phyloP scores from a whole-genome alignment of 2,888 invertebrate genomes.

The Ypsolopha sequella region DNA sequence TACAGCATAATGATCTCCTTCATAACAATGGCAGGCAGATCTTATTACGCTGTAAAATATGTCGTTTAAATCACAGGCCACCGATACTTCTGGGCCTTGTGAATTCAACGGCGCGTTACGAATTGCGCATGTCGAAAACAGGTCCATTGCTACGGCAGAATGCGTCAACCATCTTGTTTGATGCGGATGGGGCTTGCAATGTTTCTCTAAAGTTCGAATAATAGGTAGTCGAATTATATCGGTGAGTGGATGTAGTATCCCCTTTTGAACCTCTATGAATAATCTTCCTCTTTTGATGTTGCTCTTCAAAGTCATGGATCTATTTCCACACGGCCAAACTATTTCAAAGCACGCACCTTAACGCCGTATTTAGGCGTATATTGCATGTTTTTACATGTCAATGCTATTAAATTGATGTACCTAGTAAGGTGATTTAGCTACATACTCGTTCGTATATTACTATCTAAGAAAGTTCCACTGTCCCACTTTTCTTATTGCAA shows the following conservation, averaged over 20 bases:
- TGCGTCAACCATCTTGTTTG: conserved; percentile 40
- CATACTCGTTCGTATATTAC: too few species aligned
- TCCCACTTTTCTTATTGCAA: too few species aligned
- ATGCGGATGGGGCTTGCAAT: conserved; percentile 31
- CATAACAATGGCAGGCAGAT: too few species aligned
- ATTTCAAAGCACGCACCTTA: background rate
- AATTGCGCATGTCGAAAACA: conserved; percentile 39
- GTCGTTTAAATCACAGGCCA: too few species aligned
- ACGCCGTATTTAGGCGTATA: too few species aligned
- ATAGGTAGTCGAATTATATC: conserved; percentile 23
- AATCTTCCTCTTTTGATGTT: background rate
- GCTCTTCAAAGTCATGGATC: background rate
- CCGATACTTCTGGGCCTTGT: background rate
- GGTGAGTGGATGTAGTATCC: conserved; percentile 43
- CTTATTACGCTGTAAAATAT: too few species aligned
- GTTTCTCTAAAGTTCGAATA: conserved; percentile 15
- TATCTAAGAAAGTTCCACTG: too few species aligned
- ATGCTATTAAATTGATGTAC: background rate
- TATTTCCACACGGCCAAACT: background rate
- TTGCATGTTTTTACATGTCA: background rate
- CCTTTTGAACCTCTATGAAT: conserved; percentile 7
- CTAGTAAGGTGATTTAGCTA: too few species aligned
- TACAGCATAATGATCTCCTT: too few species aligned
- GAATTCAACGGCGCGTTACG: background rate
- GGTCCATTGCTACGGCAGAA: conserved; percentile 21